Evolutionary conservation across 2,797 vertebrate genomes (phyloP).

Genomic region (Periparus ater): DNA sequence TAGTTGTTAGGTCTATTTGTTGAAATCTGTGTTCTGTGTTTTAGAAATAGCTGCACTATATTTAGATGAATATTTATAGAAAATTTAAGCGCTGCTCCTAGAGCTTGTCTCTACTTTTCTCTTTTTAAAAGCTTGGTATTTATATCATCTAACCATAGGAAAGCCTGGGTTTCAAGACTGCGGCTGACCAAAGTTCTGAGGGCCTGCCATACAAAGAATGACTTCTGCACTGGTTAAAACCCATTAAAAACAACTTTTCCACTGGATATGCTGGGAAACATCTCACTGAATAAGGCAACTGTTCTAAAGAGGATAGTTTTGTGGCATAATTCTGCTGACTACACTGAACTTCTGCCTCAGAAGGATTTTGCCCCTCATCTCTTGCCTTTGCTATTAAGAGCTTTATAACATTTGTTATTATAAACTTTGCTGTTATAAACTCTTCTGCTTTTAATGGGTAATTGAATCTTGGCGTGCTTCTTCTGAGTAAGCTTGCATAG

Average conservation of each 20-base stretch:
- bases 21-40: background rate
- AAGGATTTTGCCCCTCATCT: background rate
- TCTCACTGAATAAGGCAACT: constrained; percentile 2
- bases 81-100: background rate
- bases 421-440: background rate
- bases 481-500: background rate
- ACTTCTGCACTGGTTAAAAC: background rate
- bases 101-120: background rate
- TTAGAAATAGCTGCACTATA: background rate
- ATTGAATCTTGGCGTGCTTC: background rate
- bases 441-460: background rate
- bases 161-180: background rate
- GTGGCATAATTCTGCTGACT: background rate
- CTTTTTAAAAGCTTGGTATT: background rate
- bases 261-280: background rate
- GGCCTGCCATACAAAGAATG: background rate
- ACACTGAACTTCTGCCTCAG: background rate
- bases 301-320: background rate
- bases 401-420: background rate
- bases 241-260: background rate
- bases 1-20: background rate
- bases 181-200: background rate
- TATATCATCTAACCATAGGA: background rate
- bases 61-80: constrained; percentile 28
- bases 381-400: background rate